A percentile compares a stretch with the other conserved stretches of the same genome.
phyloP scores from a whole-genome alignment of 2,888 invertebrate genomes.

The Creontiades dilutus region DNA sequence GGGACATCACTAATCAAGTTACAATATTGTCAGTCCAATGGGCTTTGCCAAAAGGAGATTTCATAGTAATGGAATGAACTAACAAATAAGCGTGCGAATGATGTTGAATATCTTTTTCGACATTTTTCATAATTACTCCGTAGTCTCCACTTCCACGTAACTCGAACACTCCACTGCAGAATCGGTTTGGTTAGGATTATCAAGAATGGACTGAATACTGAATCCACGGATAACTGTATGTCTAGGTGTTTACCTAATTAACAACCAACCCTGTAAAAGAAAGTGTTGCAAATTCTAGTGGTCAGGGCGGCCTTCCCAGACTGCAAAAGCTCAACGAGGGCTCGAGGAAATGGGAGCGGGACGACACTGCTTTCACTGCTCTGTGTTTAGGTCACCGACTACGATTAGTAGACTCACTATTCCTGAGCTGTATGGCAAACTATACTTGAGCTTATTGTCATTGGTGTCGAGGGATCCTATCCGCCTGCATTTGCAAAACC shows the following conservation, averaged over 20 bases:
- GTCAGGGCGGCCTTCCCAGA: not conserved
- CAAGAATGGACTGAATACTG: too few species aligned
- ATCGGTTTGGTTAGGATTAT: too few species aligned
- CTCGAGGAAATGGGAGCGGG: not conserved
- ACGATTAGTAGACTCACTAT: not conserved
- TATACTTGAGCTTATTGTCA: conserved; percentile 3
- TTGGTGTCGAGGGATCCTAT: not conserved
- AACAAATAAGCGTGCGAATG: too few species aligned
- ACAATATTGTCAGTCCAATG: too few species aligned
- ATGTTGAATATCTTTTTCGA: too few species aligned
- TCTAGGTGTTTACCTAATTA: not conserved
- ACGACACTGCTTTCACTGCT: conserved; percentile 28
- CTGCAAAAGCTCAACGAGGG: conserved; percentile 3
- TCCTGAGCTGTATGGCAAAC: not conserved
- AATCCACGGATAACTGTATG: too few species aligned
- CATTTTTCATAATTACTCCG: too few species aligned
- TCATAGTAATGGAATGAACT: too few species aligned
- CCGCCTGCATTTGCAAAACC: not conserved
- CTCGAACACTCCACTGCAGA: too few species aligned
- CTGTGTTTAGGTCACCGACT: not conserved
- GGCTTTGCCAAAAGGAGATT: too few species aligned
- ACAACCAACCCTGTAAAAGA: not conserved
- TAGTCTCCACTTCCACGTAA: too few species aligned
- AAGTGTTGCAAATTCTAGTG: not conserved
- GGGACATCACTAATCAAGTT: too few species aligned